A percentile compares a stretch with the other conserved stretches of the same genome.
phyloP scores from a whole-genome alignment of 2,797 vertebrate species.

The Myotis planiceps region DNA sequence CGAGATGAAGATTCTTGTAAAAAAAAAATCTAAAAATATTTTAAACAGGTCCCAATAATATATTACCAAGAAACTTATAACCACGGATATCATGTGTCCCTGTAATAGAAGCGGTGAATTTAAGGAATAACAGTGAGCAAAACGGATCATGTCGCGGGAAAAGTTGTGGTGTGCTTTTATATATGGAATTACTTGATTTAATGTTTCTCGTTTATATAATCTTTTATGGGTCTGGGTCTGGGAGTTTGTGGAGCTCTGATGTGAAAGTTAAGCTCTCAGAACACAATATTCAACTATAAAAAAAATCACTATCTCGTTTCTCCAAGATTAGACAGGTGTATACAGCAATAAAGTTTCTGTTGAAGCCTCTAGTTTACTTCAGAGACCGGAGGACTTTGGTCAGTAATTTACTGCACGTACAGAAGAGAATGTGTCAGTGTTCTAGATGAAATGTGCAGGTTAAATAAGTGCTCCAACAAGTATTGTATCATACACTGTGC shows the following conservation, averaged over 20 bases:
- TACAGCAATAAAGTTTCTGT: background rate
- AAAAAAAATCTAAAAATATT: conserved; percentile 30
- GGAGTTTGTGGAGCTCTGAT: background rate
- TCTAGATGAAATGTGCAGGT: background rate
- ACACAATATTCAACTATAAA: background rate
- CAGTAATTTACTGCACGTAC: background rate
- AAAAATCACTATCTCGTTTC: background rate
- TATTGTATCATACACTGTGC: background rate
- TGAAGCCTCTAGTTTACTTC: conserved; percentile 10
- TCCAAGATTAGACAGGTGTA: background rate
- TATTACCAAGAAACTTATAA: background rate
- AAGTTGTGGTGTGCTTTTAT: background rate
- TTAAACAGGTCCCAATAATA: background rate
- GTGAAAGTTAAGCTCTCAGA: background rate
- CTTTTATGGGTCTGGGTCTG: background rate
- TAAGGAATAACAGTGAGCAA: background rate
- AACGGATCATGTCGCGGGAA: background rate
- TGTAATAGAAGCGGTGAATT: background rate
- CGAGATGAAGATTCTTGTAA: conserved; percentile 26
- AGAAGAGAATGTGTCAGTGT: background rate
- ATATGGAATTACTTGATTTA: background rate
- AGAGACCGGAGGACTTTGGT: background rate
- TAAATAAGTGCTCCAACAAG: background rate
- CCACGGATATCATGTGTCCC: background rate
- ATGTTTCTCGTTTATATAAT: background rate